These are phyloP conservation scores for Popillia japonica DNA, from an alignment of 1,140 invertebrate genomes.

Conservation along the genomic window DNA sequence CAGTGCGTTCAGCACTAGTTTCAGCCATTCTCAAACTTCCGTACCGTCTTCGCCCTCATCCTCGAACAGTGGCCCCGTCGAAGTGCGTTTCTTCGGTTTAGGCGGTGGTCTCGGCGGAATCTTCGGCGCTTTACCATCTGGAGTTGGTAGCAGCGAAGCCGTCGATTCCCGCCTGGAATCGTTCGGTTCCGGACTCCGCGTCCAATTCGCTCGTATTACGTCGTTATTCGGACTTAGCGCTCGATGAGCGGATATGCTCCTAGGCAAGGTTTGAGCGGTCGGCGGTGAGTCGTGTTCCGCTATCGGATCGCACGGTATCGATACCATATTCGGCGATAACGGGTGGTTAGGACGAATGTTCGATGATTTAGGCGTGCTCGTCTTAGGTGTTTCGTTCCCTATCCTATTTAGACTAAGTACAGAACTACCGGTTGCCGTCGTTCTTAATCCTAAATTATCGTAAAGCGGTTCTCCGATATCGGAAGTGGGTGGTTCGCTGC, in stretches of 20 bases:
- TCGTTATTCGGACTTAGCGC: constrained; percentile 50
- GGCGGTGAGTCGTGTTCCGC: constrained; percentile 68
- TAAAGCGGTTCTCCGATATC: constrained; percentile 77
- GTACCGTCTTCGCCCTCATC: constrained; percentile 88
- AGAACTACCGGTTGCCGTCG: constrained; percentile 86
- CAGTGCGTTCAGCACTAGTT: constrained; percentile 57
- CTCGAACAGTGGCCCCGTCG: constrained; percentile 75
- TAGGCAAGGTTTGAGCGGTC: constrained; percentile 59
- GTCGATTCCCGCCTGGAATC: constrained; percentile 48
- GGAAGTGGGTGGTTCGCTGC: constrained; percentile 59
- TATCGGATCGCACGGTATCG: constrained; percentile 67
- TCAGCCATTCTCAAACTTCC: constrained; percentile 72
- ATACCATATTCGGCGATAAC: constrained; percentile 28
- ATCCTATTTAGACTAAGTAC: constrained; percentile 76
- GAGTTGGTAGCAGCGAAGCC: constrained; percentile 45
- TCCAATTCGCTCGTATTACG: constrained; percentile 44
- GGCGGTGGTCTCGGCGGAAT: constrained; percentile 82
- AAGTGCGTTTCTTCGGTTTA: constrained; percentile 76
- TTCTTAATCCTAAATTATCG: constrained; percentile 82
- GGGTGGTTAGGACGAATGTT: constrained; percentile 42
- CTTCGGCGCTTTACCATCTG: constrained; percentile 63
- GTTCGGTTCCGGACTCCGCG: constrained; percentile 48
- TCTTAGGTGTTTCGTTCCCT: constrained; percentile 51
- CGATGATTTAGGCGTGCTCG: constrained; percentile 59
- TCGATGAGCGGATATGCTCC: constrained; percentile 61